phyloP scores from a whole-genome alignment of 1,140 invertebrate genomes.

The Listronotus oregonensis region DNA sequence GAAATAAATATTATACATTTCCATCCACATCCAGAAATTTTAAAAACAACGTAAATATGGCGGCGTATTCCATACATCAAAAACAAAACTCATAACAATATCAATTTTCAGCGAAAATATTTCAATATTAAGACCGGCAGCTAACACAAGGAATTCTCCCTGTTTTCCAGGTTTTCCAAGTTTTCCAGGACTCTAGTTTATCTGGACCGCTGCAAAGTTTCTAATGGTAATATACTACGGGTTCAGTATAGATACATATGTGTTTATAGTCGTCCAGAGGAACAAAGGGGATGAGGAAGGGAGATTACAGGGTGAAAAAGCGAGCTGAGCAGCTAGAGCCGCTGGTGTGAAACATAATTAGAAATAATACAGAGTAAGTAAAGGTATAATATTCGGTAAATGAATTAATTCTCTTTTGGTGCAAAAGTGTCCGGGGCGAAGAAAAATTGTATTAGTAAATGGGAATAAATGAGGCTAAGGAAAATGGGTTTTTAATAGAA shows the following conservation, averaged over 20 bases:
- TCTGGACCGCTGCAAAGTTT: constrained; percentile 41
- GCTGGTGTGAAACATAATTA: constrained; percentile 48
- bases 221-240: constrained; percentile 54
- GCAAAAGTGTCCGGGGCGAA: no score
- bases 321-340: constrained; percentile 23
- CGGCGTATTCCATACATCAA: constrained; percentile 28
- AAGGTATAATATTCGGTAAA: constrained; percentile 23
- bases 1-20: background rate
- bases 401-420: background rate
- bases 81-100: constrained; percentile 48
- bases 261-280: constrained; percentile 43
- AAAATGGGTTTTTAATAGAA: no score
- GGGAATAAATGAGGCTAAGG: no score
- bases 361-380: constrained; percentile 47
- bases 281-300: background rate
- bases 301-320: background rate
- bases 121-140: constrained; percentile 48
- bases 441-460: no score
- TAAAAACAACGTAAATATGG: constrained; percentile 17
- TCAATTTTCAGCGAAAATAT: constrained; percentile 50
- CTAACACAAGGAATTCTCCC: constrained; percentile 22
- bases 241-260: constrained; percentile 51
- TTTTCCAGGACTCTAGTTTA: constrained; percentile 36
- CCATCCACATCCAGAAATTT: background rate
- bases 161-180: constrained; percentile 27